Base-by-base conservation (phyloP, 2,888 invertebrate genomes). In the Limenitis arthemis region DNA sequence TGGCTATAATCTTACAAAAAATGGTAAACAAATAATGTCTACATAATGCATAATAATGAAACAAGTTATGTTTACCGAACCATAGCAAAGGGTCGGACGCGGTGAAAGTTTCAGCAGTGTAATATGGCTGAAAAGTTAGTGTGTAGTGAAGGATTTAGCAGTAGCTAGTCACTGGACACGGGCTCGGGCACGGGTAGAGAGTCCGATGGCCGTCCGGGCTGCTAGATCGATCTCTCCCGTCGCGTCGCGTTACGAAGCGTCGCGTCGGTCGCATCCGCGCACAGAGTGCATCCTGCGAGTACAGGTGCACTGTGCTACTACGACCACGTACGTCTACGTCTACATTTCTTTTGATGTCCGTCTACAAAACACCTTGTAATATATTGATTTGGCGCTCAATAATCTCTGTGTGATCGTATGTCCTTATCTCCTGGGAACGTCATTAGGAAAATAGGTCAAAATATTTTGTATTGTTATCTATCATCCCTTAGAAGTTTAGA, bases 161-260 rank as follows among this genome's bases (percentile, higher is more conserved):
- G 31, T 40, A 57, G 63, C 59, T 59, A 50, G 56, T 63, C 61
- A 61, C 61, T 51, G 60, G 20, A 20, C 20, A 20, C 20, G 20
- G 20, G 20, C 20, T 61, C 51, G 60, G 20, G 4, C 20, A 20
- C 20, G 20, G 20, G 20, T 4, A 20, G 20, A 4, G 62, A 59
- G 61, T 67, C 63, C 61, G 77, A 75, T 77, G 73, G 72, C 66
- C 56, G 64, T 66, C 72, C 70, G 69, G 67, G 65, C 39, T 69
- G 79, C 81, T 83, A 76, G 69, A 83, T 83, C 82, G 82, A 82
- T 79, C 77, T 74, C 68, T 72, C 69, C 68, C 57, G 67, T 64
- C 50, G 40, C 51, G 56, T 51, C 58, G 58, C 61, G 57, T 20
- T 4, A 20, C 20, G 20, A 3, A 20, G 20, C 20, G 20, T 20